Conservation (phyloP, 2,113 vertebrate species). For the Smithornis capensis region DNA sequence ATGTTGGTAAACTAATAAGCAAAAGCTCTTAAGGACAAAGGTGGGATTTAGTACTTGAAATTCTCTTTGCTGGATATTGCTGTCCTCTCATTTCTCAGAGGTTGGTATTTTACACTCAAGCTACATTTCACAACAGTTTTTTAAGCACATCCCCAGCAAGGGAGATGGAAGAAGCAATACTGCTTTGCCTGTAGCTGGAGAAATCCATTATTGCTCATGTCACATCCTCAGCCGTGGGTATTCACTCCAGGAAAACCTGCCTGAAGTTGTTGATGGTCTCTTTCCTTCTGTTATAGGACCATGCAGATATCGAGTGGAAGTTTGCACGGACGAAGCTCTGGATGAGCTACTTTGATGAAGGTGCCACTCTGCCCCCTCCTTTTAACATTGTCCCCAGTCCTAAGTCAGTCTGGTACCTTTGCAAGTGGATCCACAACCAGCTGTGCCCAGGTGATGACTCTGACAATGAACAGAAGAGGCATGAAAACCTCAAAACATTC, state of each 20-base stretch:
- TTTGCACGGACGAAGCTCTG: slow-evolving; percentile 96
- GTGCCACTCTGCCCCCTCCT: slow-evolving; percentile 93
- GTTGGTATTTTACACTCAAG: neutral
- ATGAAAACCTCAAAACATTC: slow-evolving; percentile 89
- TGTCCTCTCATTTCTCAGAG: neutral
- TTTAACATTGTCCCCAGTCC: slow-evolving; percentile 95
- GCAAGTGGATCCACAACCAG: slow-evolving; percentile 87
- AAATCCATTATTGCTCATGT: neutral
- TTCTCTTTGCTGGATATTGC: neutral
- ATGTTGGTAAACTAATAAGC: neutral
- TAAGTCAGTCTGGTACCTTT: slow-evolving; percentile 92
- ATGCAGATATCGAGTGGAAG: slow-evolving; percentile 97
- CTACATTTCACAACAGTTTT: neutral
- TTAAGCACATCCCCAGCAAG: neutral
- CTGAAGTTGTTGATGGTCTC: neutral
- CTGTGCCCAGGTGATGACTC: slow-evolving; percentile 79
- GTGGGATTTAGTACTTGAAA: neutral
- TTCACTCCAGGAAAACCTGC: neutral
- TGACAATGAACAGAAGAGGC: slow-evolving; percentile 83
- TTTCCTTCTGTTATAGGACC: slow-evolving; percentile 78
- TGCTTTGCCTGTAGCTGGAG: neutral
- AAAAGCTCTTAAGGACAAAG: neutral
- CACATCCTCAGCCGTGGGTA: neutral
- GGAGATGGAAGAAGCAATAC: neutral
- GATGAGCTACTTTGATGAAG: slow-evolving; percentile 99